Evolutionary conservation across 2,797 vertebrate genomes (phyloP).

Genomic region (Echeneis naucrates): DNA sequence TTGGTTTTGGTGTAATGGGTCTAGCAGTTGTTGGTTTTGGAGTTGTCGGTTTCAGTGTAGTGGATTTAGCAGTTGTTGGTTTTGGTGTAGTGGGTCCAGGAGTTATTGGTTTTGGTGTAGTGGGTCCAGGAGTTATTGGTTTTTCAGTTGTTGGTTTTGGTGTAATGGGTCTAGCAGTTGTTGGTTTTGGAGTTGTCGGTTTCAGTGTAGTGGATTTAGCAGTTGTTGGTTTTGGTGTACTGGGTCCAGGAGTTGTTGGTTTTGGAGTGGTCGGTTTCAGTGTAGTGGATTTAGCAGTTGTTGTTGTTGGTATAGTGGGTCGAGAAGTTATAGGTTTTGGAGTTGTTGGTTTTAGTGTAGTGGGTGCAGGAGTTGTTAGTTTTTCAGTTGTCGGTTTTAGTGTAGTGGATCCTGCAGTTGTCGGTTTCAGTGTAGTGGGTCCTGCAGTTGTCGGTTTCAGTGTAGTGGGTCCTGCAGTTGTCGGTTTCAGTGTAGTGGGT

Average conservation of each 20-base stretch:
- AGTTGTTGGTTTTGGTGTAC: too few species aligned
- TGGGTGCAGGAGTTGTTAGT: conserved; percentile 2
- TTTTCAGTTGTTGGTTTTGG: background rate
- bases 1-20: background rate
- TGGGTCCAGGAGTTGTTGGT: too few species aligned
- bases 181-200: conserved; percentile 20
- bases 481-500: conserved; percentile 6
- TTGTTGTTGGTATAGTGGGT: conserved; percentile 12
- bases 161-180: background rate
- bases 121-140: background rate
- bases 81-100: background rate
- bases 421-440: conserved; percentile 22
- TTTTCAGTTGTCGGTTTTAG: conserved; percentile 16
- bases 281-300: background rate
- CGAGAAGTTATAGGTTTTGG: too few species aligned
- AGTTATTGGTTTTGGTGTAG: conserved; percentile 30
- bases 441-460: conserved; percentile 5
- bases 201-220: too few species aligned
- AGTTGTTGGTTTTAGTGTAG: conserved; percentile 27
- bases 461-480: conserved; percentile 6
- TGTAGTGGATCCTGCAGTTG: conserved; percentile 10
- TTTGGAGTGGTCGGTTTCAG: too few species aligned
- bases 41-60: background rate
- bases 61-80: background rate
- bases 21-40: background rate